Percentiles rank a stretch among this genome's conserved stretches.
Conservation (phyloP, 1,140 invertebrate species). For the Galleria mellonella region DNA sequence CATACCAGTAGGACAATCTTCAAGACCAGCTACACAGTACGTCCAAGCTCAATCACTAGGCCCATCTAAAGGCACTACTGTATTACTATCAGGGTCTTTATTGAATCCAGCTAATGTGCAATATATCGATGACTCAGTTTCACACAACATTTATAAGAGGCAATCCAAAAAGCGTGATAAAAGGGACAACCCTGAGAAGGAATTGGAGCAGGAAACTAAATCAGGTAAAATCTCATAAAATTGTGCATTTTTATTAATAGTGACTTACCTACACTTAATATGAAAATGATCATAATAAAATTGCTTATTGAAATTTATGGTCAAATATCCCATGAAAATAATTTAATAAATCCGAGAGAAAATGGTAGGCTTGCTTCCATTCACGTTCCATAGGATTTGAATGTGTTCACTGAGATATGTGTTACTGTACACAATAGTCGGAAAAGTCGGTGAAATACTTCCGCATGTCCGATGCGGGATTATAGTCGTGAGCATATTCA, state of each 20-base stretch:
- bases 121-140: conserved; percentile 73
- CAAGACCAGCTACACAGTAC: conserved; percentile 13
- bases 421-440: too few species aligned
- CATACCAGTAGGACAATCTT: conserved; percentile 9
- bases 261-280: too few species aligned
- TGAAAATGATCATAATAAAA: too few species aligned
- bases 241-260: too few species aligned
- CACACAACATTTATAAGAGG: conserved; percentile 75
- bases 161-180: conserved; percentile 68
- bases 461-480: too few species aligned
- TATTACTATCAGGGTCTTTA: conserved; percentile 55
- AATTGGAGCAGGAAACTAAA: conserved; percentile 34
- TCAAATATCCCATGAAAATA: too few species aligned
- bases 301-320: too few species aligned
- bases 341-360: conserved; percentile 4
- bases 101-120: conserved; percentile 75
- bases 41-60: conserved; percentile 22
- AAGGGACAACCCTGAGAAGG: conserved; percentile 69
- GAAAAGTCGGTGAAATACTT: too few species aligned
- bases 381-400: too few species aligned
- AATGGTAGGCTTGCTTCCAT: too few species aligned
- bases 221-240: conserved; percentile 15
- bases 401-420: too few species aligned
- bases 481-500: too few species aligned
- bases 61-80: conserved; percentile 40